Base-by-base conservation (phyloP, 2,888 invertebrate species). In the Coecobrya sp. region DNA sequence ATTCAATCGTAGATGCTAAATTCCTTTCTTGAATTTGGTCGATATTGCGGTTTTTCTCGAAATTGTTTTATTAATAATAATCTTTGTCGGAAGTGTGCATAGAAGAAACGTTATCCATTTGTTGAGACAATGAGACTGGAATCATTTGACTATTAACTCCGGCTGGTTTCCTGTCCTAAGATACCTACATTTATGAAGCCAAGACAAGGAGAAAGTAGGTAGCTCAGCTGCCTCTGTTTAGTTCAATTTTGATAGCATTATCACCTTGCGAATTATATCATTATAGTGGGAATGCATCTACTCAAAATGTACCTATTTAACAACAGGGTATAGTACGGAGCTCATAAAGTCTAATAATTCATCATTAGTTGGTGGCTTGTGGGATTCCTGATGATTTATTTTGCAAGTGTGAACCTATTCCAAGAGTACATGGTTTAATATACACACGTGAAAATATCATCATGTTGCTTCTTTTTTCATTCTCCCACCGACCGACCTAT, bases 311-410 rank as follows among this genome's bases (percentile, higher is more conserved):
- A 59, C 19, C 8, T 7, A 22, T 49, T 13, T 49, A 49, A 10
- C 49, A 68, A 68, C 30, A 16, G 10, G 30, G 11, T 49, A 22
- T 52, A 68, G 11, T 49, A 22, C 62, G 86, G n/a, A 85, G 36
- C 62, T 92, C 92, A 89, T 86, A 86, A 86, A 92, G 81, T 89
- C 92, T 70, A 92, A 92, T 92, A 92, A 92, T 84, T 92, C 89
- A 92, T 92, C 92, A 92, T 92, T 92, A 92, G 89, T 52, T 42
- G 55, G 86, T 86, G 85, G 89, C 89, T 89, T 84, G 89, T 89
- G 89, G 89, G 89, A 89, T 89, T 89, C 84, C 84, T 89, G 84
- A 89, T 89, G 89, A 89, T 89, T 89, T 89, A 89, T 89, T 84
- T 84, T 84, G 55, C 70, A 52, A 89, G 68, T 81, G 89, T 84